phyloP scores from a whole-genome alignment of 1,140 invertebrate species.

The Mylabris phalerata region DNA sequence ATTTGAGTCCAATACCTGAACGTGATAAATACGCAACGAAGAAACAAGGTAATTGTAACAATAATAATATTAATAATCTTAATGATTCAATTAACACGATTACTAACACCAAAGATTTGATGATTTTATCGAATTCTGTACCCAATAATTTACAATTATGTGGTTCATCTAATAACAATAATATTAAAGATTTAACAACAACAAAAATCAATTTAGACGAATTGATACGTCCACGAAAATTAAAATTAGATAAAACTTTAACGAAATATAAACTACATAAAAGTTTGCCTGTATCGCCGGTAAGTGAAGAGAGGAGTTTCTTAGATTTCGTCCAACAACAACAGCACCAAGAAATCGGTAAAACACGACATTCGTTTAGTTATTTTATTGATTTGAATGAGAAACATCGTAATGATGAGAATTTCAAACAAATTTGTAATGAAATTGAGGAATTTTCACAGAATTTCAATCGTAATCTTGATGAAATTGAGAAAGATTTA shows the following conservation, averaged over 20 bases:
- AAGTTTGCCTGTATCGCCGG: slow-evolving; percentile 59
- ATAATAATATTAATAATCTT: no score
- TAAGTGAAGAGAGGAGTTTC: slow-evolving; percentile 61
- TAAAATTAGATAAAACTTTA: slow-evolving; percentile 37
- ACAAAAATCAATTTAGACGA: slow-evolving; percentile 30
- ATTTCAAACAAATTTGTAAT: slow-evolving; percentile 40
- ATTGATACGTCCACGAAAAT: slow-evolving; percentile 33
- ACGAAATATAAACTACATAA: slow-evolving; percentile 56
- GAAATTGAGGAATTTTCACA: slow-evolving; percentile 43
- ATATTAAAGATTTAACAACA: slow-evolving; percentile 30
- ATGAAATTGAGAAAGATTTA: slow-evolving; percentile 31
- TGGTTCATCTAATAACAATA: slow-evolving; percentile 39
- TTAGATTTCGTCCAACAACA: slow-evolving; percentile 42
- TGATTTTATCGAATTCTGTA: slow-evolving; percentile 12
- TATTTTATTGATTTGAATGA: slow-evolving; percentile 51
- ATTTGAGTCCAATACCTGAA: slow-evolving; percentile 57
- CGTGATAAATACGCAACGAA: slow-evolving; percentile 43
- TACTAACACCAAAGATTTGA: neutral
- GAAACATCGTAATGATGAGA: slow-evolving; percentile 48
- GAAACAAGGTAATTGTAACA: slow-evolving; percentile 35
- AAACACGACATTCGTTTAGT: slow-evolving; percentile 45
- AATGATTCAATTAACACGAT: no score
- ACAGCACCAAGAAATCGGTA: slow-evolving; percentile 3
- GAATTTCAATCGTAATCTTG: slow-evolving; percentile 36
- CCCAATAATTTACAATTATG: slow-evolving; percentile 37